Percentiles rank a stretch among this genome's conserved stretches.
Evolutionary conservation across 2,113 vertebrate genomes (phyloP).

Genomic region (Danio rerio): GRCz12tu NC_133183.1:42156001-42156500

Average conservation of each 20-base stretch:
- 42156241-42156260: conserved; percentile 25
- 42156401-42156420: neutral
- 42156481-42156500: neutral
- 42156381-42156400: neutral
- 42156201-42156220: too few relatives aligned
- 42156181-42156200: too few relatives aligned
- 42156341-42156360: neutral
- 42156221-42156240: too few relatives aligned
- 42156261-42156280: conserved; percentile 11
- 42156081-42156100: too few relatives aligned
- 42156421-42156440: neutral
- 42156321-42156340: neutral
- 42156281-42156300: neutral
- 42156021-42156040: too few relatives aligned
- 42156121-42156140: too few relatives aligned
- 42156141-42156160: too few relatives aligned
- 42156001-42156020: too few relatives aligned
- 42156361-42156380: conserved; percentile 7
- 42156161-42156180: too few relatives aligned
- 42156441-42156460: neutral
- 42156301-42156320: conserved; percentile 5
- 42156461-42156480: neutral
- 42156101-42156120: too few relatives aligned
- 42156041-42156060: too few relatives aligned
- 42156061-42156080: too few relatives aligned